Evolutionary conservation across 2,888 invertebrate genomes (phyloP), one percentile per base, ranked within the genome.

Genomic region (Luffia ferchaultella): DNA sequence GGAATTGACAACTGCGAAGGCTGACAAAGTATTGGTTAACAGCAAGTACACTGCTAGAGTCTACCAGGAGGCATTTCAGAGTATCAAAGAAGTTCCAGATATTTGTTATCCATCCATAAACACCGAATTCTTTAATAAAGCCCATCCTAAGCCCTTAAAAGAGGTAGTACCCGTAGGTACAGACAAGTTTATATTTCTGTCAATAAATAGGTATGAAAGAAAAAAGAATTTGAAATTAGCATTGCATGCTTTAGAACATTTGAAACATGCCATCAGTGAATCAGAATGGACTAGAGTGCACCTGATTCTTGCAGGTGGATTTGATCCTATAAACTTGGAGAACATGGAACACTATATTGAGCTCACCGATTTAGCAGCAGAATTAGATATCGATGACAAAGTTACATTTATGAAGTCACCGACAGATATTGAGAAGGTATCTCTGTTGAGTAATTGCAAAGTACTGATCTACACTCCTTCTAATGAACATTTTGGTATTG

Each of bases 401-500:
- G 87, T 97, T 0, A 90, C 91, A 49, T 93, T 98, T 64, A 77
- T 97, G 52, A 90, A 92, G 59, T 98, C 98, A 0, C 95, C 97
- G 1, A 90, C 89, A 47, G 97, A 98, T 67, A 74, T 85, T 42
- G 87, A 91, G 50, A 99, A 99, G 76, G 86, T 93, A 3, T 88
- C 90, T 15, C 76, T 99, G 17, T 80, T 99, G n/a, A 79, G 87
- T 40, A 78, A 89, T 51, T 91, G 93, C 59, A 87, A 89, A 50
- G 92, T 93, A 56, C 77, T 99, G 17, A 67, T 99, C 18, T 99
- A 99, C 67, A 99, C 99, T 5, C 99, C 99, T 1, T 89, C 92
- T 1, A 93, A 94, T 68, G 99, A 99, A 73, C 99, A 99, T 79
- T 99, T 99, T 84, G 99, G 99, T 2, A 99, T 99, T 62, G 99